phyloP scores from a whole-genome alignment of 2,797 vertebrate genomes.

The Odontamblyopus rebecca region DNA sequence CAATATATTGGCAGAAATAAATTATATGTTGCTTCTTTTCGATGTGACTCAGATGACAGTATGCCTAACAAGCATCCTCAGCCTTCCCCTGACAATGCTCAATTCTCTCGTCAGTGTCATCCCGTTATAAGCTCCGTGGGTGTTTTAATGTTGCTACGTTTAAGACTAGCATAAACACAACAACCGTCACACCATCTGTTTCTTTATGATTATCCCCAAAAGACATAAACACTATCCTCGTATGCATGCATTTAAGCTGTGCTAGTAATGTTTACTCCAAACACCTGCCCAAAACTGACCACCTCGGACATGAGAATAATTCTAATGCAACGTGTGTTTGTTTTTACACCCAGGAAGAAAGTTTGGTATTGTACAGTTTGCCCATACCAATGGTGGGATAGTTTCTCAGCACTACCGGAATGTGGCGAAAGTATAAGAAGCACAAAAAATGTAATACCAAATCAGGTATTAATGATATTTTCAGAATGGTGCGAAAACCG shows the following conservation, averaged over 20 bases:
- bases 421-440: too few species aligned
- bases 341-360: background rate
- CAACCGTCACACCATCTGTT: constrained; percentile 50
- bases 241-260: background rate
- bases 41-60: constrained; percentile 35
- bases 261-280: background rate
- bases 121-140: constrained; percentile 44
- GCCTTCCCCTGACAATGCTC: constrained; percentile 65
- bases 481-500: too few species aligned
- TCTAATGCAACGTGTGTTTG: too few species aligned
- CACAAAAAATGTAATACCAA: too few species aligned
- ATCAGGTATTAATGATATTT: too few species aligned
- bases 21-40: constrained; percentile 27
- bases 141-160: constrained; percentile 49
- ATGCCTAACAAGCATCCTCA: constrained; percentile 49
- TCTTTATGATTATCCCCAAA: constrained; percentile 39
- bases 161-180: constrained; percentile 55
- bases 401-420: too few species aligned
- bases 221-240: background rate
- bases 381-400: too few species aligned
- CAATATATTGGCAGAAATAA: constrained; percentile 20
- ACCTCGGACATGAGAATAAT: background rate
- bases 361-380: background rate
- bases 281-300: background rate
- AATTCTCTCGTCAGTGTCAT: constrained; percentile 51